Evolutionary conservation across 1,140 invertebrate species (phyloP), one percentile per base, ranked within the genome.

Genomic region (Chironomus tepperi): DNA sequence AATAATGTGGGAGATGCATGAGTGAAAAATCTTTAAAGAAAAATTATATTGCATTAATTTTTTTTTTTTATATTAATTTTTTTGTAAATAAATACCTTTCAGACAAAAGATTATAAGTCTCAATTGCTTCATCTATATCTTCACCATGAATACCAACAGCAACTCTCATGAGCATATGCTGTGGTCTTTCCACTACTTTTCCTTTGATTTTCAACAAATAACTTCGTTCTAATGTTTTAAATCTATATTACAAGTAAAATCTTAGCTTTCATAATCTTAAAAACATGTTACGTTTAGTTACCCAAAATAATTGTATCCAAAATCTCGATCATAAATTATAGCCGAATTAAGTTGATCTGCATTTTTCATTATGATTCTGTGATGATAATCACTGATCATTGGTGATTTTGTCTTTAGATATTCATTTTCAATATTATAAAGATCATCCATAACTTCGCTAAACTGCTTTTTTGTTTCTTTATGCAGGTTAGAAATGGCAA

Each of bases 131-230:
- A 77, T 97, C 93, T 75, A 99, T 93, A 80, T 99, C 93, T 77
- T 97, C 91, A 10, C 91, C 91, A 83, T 99, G 98, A 79, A 99
- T 98, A 15, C 96, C 98, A 76, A 99, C 91, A 21, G 98, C 84
- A 12, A 99, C 97, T 79, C 98, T 85, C 98, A 99, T 99, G 72
- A 99, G 83, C 96, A 99, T 96, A 76, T 99, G 97, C 79, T 99
- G 98, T 0, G 98, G 98, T 65, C 98, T 86, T 82, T 99, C 98
- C 6, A 89, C 96, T 73, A 98, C 92, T 88, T 97, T 97, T 0
- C 91, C 91, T 83, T 97, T 88, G 74, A 98, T 95, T 83, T 95
- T 97, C 19, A 99, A 82, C 73, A 99, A 84, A 82, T 99, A 99
- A 1, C 96, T 98, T 76, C 94, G 85, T 81, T 99, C 98, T 73